Evolutionary conservation across 2,113 vertebrate species (phyloP).

Genomic region (Lontra canadensis): DNA sequence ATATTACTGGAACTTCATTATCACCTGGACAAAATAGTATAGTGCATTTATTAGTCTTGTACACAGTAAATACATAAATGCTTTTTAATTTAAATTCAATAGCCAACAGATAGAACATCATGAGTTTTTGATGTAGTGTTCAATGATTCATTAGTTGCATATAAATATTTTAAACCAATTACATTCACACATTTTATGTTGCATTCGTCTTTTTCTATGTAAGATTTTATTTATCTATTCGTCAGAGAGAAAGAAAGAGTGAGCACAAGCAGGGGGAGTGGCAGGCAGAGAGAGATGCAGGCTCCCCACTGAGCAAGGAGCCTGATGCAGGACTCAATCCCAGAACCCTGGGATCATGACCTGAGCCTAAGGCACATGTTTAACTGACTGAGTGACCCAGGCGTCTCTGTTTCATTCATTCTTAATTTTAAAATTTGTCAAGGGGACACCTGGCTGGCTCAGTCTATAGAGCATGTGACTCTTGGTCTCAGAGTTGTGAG

Average conservation of each 20-base stretch:
- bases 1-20: slow-evolving; percentile 31
- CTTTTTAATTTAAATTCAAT: background rate
- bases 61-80: slow-evolving; percentile 9
- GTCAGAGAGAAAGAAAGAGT: too few species aligned
- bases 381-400: too few species aligned
- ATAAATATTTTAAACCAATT: slow-evolving; percentile 21
- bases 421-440: background rate
- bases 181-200: slow-evolving; percentile 25
- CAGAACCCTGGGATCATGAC: too few species aligned
- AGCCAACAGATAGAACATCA: background rate
- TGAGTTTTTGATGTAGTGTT: background rate
- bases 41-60: background rate
- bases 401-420: background rate
- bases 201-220: background rate
- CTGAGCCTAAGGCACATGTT: too few species aligned
- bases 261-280: too few species aligned
- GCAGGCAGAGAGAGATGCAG: too few species aligned
- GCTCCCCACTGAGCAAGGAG: too few species aligned
- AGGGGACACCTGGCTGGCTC: background rate
- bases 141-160: background rate
- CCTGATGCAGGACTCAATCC: too few species aligned
- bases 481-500: background rate
- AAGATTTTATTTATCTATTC: too few species aligned
- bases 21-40: background rate
- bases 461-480: background rate